Evolutionary conservation across 2,888 invertebrate genomes (phyloP).

Genomic region (Chrysodeixis includens): DNA sequence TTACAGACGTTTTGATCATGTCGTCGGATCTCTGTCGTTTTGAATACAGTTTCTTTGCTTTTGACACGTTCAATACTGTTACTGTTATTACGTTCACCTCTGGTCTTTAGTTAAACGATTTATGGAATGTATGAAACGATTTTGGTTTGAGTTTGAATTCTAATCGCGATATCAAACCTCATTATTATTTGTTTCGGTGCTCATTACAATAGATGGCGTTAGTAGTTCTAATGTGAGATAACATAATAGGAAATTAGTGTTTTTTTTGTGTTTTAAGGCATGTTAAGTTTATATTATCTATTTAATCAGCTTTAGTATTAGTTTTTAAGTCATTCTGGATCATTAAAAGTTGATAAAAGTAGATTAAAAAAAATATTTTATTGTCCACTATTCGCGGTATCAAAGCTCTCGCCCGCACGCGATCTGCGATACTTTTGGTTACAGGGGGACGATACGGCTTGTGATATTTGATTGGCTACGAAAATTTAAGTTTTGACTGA

Average conservation of each 20-base stretch:
- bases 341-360: background rate
- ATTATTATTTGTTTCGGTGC: slow-evolving; percentile 60
- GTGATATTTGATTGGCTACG: background rate
- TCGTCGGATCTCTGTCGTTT: slow-evolving; percentile 67
- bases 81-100: slow-evolving; percentile 26
- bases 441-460: background rate
- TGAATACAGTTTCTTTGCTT: slow-evolving; percentile 53
- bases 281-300: background rate
- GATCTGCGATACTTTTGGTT: background rate
- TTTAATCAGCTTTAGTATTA: background rate
- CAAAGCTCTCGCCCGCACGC: background rate
- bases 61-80: slow-evolving; percentile 42
- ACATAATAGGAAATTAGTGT: background rate
- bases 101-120: background rate
- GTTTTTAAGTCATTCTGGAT: background rate
- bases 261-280: slow-evolving; percentile 6
- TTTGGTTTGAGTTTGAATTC: background rate
- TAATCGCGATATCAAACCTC: slow-evolving; percentile 17
- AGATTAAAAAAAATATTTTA: background rate
- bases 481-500: background rate
- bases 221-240: slow-evolving; percentile 61
- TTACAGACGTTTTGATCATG: slow-evolving; percentile 83
- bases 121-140: background rate
- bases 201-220: slow-evolving; percentile 84
- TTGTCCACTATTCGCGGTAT: background rate